Conservation (phyloP, 2,113 vertebrate species). For the Anolis carolinensis region DNA sequence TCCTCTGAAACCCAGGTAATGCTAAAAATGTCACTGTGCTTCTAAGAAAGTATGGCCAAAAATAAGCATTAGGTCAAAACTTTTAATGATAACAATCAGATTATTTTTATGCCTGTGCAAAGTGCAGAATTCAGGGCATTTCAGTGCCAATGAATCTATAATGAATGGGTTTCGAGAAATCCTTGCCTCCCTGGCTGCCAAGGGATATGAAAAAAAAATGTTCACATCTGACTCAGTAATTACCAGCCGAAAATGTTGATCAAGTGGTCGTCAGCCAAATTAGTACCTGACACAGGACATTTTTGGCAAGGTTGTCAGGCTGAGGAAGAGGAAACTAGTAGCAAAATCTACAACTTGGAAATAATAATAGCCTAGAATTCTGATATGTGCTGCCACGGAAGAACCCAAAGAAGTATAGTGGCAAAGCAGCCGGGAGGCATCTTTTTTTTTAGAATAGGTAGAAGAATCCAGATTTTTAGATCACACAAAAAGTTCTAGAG, state of each 20-base stretch:
- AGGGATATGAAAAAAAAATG: slow-evolving; percentile 75
- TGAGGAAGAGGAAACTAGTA: slow-evolving; percentile 76
- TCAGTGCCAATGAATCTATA: slow-evolving; percentile 74
- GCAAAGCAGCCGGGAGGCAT: not conserved
- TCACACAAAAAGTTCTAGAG: not conserved
- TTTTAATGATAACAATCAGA: slow-evolving; percentile 63
- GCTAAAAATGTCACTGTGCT: slow-evolving; percentile 41
- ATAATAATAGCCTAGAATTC: slow-evolving; percentile 79
- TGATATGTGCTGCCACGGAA: slow-evolving; percentile 60
- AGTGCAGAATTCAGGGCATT: slow-evolving; percentile 74
- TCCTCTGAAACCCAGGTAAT: not conserved
- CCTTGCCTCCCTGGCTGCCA: slow-evolving; percentile 77
- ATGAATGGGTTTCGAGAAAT: slow-evolving; percentile 75
- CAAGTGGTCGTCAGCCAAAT: slow-evolving; percentile 83
- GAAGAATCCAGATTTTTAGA: not conserved
- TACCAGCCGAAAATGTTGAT: slow-evolving; percentile 82
- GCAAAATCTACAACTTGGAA: slow-evolving; percentile 80
- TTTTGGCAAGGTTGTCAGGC: slow-evolving; percentile 73
- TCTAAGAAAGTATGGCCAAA: slow-evolving; percentile 56
- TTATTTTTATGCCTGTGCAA: slow-evolving; percentile 71
- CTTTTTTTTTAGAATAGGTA: not conserved
- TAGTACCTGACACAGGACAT: slow-evolving; percentile 81
- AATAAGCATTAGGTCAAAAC: slow-evolving; percentile 66
- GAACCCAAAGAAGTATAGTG: not conserved
- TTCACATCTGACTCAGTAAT: slow-evolving; percentile 80